phyloP scores from a whole-genome alignment of 2,797 vertebrate genomes.

The Sandelia bainsii region DNA sequence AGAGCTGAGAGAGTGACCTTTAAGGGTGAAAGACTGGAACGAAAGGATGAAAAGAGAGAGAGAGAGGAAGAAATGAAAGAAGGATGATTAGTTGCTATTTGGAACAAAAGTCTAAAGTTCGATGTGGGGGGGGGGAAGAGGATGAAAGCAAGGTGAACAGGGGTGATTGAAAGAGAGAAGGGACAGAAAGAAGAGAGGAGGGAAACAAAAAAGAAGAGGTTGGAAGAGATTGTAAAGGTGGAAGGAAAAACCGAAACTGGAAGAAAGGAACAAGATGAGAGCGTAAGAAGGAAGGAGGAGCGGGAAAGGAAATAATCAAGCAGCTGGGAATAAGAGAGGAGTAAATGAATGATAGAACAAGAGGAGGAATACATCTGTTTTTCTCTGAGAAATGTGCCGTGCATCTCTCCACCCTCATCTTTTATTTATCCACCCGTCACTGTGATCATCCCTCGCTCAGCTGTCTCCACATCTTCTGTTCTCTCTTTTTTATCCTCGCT shows the following conservation, averaged over 20 bases:
- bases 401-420: background rate
- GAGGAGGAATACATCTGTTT: background rate
- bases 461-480: background rate
- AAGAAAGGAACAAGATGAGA: no score
- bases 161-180: no score
- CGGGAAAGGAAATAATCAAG: background rate
- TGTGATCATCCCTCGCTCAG: background rate
- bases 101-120: no score
- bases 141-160: no score
- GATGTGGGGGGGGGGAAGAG: no score
- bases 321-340: background rate
- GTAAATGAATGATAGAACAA: background rate
- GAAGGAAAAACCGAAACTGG: background rate
- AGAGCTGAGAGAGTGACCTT: slow-evolving; percentile 16
- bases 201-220: no score
- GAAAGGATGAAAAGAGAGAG: no score
- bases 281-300: background rate
- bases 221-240: no score
- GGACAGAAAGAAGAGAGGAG: background rate
- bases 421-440: no score
- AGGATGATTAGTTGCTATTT: no score
- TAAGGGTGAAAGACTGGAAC: background rate
- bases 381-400: background rate
- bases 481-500: background rate
- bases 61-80: background rate